Percentiles rank a stretch among this genome's conserved stretches.
These are phyloP conservation scores for Chesias legatella DNA, from an alignment of 2,888 invertebrate genomes.

Conservation along the genomic window DNA sequence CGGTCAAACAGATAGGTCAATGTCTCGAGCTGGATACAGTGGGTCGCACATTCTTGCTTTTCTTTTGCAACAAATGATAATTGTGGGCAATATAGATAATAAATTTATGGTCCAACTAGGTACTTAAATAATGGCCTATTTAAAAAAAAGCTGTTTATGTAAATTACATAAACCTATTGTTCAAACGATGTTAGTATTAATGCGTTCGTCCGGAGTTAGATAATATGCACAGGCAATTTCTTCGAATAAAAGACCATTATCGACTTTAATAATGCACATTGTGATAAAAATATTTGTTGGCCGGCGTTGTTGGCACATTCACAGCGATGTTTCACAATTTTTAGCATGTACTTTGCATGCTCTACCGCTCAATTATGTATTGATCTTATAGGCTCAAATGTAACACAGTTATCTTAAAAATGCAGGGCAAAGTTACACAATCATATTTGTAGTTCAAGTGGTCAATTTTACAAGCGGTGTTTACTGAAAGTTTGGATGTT, in stretches of 20 bases:
- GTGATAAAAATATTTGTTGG: conserved; percentile 17
- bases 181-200: too few relatives aligned
- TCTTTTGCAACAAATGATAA: conserved; percentile 13
- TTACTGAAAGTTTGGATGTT: conserved; percentile 28
- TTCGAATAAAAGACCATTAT: background rate
- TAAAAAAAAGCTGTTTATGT: too few relatives aligned
- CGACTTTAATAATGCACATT: background rate
- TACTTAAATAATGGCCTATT: too few relatives aligned
- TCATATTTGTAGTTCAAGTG: conserved; percentile 11
- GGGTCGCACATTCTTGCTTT: conserved; percentile 24
- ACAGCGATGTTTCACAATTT: conserved; percentile 13
- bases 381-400: conserved; percentile 2
- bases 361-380: conserved; percentile 8
- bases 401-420: conserved; percentile 8
- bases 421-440: conserved; percentile 3
- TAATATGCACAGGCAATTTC: too few relatives aligned
- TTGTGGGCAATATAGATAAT: too few relatives aligned
- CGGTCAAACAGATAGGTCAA: conserved; percentile 68
- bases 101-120: too few relatives aligned
- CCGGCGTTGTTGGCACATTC: conserved; percentile 15
- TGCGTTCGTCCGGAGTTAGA: too few relatives aligned
- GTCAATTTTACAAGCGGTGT: background rate
- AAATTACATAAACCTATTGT: too few relatives aligned
- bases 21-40: conserved; percentile 60
- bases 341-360: conserved; percentile 11